Conservation (phyloP, 1,140 invertebrate genomes). For the Galendromus occidentalis region DNA sequence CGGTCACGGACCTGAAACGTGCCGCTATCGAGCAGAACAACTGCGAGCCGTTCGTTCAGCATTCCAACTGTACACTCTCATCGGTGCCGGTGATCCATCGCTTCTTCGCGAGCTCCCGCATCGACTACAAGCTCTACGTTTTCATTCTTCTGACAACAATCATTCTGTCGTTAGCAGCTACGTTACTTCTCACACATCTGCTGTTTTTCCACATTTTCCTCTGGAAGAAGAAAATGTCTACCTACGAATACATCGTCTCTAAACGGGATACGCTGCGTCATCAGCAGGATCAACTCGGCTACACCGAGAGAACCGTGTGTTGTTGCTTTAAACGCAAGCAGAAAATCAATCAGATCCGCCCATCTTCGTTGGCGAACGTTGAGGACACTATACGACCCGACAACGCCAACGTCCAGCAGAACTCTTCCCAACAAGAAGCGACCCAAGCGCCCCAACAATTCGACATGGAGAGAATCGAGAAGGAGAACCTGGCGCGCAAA, state of each 20-base stretch:
- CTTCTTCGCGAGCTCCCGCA: not conserved
- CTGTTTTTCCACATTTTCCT: slow-evolving; percentile 62
- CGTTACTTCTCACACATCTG: not conserved
- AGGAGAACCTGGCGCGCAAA: not conserved
- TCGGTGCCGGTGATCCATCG: not conserved
- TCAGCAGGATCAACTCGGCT: slow-evolving; percentile 4
- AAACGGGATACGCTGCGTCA: slow-evolving; percentile 16
- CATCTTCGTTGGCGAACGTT: not conserved
- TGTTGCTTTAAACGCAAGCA: slow-evolving; percentile 4
- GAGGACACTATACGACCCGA: not conserved
- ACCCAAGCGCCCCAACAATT: not conserved
- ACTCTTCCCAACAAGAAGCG: too few species aligned
- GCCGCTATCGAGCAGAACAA: not conserved
- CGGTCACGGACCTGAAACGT: not conserved
- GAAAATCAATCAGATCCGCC: not conserved
- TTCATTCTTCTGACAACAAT: slow-evolving; percentile 11
- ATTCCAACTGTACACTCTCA: not conserved
- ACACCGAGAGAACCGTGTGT: slow-evolving; percentile 2
- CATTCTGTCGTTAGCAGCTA: not conserved
- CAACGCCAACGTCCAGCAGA: too few species aligned
- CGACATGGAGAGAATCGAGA: not conserved
- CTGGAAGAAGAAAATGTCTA: slow-evolving; percentile 57
- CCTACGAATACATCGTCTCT: slow-evolving; percentile 51
- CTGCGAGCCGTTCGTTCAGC: slow-evolving; percentile 23
- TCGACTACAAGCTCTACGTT: not conserved